Evolutionary conservation across 1,140 invertebrate genomes (phyloP), one percentile per base, ranked within the genome.

Genomic region (Lanistes nyassanus): DNA sequence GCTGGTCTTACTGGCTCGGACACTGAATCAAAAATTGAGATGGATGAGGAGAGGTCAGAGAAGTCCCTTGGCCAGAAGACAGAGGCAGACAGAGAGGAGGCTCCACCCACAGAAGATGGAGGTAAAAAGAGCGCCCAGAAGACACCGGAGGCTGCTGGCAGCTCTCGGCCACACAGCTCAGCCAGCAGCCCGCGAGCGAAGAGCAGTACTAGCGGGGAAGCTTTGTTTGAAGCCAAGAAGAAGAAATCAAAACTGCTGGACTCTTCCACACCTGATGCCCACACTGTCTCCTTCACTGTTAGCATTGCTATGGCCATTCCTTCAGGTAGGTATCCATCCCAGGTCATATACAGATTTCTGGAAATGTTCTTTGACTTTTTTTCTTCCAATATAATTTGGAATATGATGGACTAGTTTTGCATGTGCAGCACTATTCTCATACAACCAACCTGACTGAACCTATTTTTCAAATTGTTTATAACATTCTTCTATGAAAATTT

Each of bases 231-330:
- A 56, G 72, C 78, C 7, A 82, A 82, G 72, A 39, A 73, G 37
- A 81, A 80, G 66, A 76, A 81, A 77, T 77, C 76, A 51, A 37
- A 79, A 76, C 9, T 55, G 56, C 53, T 55, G 51, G 56, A 1
- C n/a, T 39, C 47, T 11, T 21, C 68, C 11, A 71, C 76, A 42
- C 74, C 76, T 29, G 68, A 71, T 65, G 76, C 76, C 36, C 82
- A 86, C 75, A 75, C 79, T 55, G 83, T 86, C 29, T 82, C 82
- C 3, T 85, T 86, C 74, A 83, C 81, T 47, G 79, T 86, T 31
- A 85, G 81, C 39, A 80, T 85, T 29, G 80, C 84, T 36, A 71
- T 80, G 60, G 83, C 84, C 16, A 74, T 86, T 26, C 81, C 84
- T 53, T 79, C 83, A 77, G 83, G 84, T 86, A 74, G 71, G 51